Evolutionary conservation across 2,888 invertebrate species (phyloP).

Genomic region (Scaptomyza reducta): DNA sequence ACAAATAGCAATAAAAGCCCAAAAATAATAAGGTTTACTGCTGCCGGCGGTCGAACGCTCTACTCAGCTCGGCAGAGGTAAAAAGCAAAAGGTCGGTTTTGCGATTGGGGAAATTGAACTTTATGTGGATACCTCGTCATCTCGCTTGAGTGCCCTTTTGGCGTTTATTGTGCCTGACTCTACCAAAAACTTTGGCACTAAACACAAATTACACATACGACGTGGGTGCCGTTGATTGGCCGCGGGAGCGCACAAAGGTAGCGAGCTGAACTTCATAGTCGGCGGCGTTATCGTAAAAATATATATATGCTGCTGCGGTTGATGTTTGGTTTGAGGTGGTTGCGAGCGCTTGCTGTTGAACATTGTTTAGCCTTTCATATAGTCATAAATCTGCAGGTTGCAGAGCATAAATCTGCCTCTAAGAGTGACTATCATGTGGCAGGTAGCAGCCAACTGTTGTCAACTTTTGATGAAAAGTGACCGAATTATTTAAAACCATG

Average conservation of each 20-base stretch:
- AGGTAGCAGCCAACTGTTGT: constrained; percentile 11
- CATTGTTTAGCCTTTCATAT: constrained; percentile 53
- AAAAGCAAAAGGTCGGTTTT: background rate
- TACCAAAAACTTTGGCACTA: constrained; percentile 64
- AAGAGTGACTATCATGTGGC: constrained; percentile 9
- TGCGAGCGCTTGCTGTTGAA: constrained; percentile 14
- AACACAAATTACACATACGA: constrained; percentile 77
- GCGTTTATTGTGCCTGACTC: constrained; percentile 68
- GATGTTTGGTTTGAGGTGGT: constrained; percentile 30
- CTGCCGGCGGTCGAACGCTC: constrained; percentile 40
- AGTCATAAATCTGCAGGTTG: constrained; percentile 70
- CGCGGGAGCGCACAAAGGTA: constrained; percentile 17
- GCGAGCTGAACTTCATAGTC: background rate
- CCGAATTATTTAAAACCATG: too few relatives aligned
- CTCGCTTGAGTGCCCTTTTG: constrained; percentile 73
- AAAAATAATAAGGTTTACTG: constrained; percentile 73
- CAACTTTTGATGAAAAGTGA: background rate
- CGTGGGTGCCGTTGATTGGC: constrained; percentile 69
- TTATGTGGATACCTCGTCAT: constrained; percentile 58
- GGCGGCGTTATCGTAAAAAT: constrained; percentile 2
- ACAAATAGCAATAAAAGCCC: constrained; percentile 73
- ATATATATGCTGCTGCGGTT: constrained; percentile 8
- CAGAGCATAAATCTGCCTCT: constrained; percentile 64
- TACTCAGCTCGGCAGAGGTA: background rate
- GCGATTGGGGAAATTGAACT: constrained; percentile 18